These are phyloP conservation scores for Tribolium madens DNA, from an alignment of 1,140 invertebrate genomes.

Conservation along the genomic window DNA sequence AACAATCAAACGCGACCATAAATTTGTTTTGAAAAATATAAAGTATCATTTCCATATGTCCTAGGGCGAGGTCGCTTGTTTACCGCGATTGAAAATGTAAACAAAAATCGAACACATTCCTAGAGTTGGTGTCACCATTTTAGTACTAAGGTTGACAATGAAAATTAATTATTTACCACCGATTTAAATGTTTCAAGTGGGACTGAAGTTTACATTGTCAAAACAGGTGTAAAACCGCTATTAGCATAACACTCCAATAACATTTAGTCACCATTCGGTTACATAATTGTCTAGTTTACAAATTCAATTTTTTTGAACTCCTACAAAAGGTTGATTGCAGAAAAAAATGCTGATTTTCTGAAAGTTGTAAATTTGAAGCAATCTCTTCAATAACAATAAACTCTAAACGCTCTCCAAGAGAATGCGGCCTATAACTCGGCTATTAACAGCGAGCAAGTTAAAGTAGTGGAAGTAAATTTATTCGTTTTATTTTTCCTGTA, in stretches of 20 bases:
- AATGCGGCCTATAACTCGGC: constrained; percentile 28
- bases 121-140: neutral
- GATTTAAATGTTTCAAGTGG: neutral
- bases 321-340: neutral
- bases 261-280: constrained; percentile 22
- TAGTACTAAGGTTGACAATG: neutral
- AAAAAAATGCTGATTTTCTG: neutral
- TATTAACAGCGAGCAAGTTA: constrained; percentile 31
- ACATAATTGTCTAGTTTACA: neutral
- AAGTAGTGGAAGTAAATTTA: constrained; percentile 33
- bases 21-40: constrained; percentile 12
- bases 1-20: neutral
- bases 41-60: constrained; percentile 4
- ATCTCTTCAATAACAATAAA: constrained; percentile 29
- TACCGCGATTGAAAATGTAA: neutral
- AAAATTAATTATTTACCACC: constrained; percentile 26
- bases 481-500: constrained; percentile 35
- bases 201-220: neutral
- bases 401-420: constrained; percentile 9
- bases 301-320: neutral
- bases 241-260: constrained; percentile 20
- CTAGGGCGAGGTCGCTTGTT: constrained; percentile 27
- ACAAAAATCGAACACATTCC: constrained; percentile 27
- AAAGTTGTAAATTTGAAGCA: neutral
- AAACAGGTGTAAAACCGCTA: constrained; percentile 13